phyloP scores from a whole-genome alignment of 2,113 vertebrate genomes.

The Lethenteron camtschaticum region DNA sequence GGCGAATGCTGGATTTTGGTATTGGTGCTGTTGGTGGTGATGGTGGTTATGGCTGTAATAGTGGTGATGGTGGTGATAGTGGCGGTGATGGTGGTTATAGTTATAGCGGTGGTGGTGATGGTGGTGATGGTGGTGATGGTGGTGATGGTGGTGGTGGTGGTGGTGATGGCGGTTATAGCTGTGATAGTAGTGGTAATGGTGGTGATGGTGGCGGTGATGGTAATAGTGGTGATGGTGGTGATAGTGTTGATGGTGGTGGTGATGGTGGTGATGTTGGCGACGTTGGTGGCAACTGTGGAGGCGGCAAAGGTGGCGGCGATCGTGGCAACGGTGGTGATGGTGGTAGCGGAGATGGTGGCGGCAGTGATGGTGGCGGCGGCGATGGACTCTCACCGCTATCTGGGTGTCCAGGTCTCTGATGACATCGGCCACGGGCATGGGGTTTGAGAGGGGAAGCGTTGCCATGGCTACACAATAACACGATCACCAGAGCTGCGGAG shows the following conservation, averaged over 20 bases:
- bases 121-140: no score
- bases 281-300: constrained; percentile 1
- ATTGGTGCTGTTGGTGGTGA: no score
- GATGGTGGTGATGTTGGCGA: neutral
- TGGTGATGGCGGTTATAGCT: no score
- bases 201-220: no score
- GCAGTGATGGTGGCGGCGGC: neutral
- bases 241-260: neutral
- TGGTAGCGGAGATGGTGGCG: constrained; percentile 9
- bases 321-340: neutral
- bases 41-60: no score
- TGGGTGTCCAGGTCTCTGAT: constrained; percentile 41
- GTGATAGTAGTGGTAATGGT: no score
- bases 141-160: no score
- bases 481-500: no score
- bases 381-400: constrained; percentile 33
- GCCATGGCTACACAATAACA: neutral
- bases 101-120: no score
- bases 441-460: constrained; percentile 19
- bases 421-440: constrained; percentile 30
- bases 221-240: neutral
- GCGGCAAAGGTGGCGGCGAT: constrained; percentile 9
- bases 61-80: no score
- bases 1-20: no score
- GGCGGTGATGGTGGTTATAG: no score